phyloP scores from a whole-genome alignment of 1,140 invertebrate genomes.

The Lepidurus couesii region DNA sequence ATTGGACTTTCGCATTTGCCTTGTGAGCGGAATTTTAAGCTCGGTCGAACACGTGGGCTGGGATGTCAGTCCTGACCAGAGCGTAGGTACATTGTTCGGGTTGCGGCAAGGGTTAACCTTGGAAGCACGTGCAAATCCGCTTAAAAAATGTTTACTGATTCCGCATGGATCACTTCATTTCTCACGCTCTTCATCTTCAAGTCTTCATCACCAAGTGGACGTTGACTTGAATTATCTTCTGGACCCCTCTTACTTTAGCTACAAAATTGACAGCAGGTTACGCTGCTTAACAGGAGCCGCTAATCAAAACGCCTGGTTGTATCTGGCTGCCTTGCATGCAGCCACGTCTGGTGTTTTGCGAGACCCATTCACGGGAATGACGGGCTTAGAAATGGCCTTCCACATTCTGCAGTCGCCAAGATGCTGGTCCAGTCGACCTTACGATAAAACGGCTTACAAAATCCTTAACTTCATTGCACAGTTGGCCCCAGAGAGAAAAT shows the following conservation, averaged over 20 bases:
- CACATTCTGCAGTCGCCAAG: constrained; percentile 26
- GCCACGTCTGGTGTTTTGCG: constrained; percentile 29
- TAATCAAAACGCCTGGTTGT: constrained; percentile 25
- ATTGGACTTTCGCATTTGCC: not conserved
- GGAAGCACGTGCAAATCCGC: not conserved
- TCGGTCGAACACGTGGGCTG: not conserved
- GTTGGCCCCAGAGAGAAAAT: not conserved
- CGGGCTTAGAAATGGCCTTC: constrained; percentile 33
- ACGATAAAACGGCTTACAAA: constrained; percentile 24
- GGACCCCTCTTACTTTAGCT: constrained; percentile 11
- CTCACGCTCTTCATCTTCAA: not conserved
- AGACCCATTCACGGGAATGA: constrained; percentile 34
- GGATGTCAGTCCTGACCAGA: not conserved
- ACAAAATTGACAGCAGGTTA: constrained; percentile 17
- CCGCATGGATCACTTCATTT: not conserved
- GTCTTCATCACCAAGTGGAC: constrained; percentile 15
- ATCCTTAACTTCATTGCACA: constrained; percentile 1
- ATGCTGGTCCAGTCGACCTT: constrained; percentile 31
- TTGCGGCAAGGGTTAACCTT: not conserved
- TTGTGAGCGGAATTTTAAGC: not conserved
- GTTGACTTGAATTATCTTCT: not conserved
- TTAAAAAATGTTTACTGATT: not conserved
- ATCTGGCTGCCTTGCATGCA: constrained; percentile 30
- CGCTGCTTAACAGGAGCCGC: not conserved
- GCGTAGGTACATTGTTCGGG: not conserved